Percentiles rank a stretch among this genome's conserved stretches.
phyloP scores from a whole-genome alignment of 2,113 vertebrate species.

The Triplophysa rosa region DNA sequence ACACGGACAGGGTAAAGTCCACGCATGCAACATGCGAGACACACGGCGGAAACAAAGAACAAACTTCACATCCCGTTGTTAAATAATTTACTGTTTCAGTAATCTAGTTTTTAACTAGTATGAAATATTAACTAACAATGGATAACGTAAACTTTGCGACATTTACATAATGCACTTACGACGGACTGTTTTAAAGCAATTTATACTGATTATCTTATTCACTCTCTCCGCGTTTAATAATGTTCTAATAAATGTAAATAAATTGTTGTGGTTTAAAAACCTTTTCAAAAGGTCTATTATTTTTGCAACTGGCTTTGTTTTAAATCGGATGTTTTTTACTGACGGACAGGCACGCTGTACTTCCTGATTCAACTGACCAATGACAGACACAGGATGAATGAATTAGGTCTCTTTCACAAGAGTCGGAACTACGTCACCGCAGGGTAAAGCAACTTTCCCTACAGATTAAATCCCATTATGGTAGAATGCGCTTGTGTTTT shows the following conservation, averaged over 20 bases:
- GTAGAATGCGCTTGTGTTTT: too few relatives aligned
- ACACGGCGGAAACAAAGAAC: neutral
- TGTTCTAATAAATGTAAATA: too few relatives aligned
- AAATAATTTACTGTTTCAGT: neutral
- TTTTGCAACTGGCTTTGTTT: neutral
- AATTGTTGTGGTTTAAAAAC: too few relatives aligned
- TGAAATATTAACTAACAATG: neutral
- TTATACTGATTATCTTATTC: neutral
- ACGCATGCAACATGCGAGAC: neutral
- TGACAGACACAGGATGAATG: neutral
- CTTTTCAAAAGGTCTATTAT: too few relatives aligned
- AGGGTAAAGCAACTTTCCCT: too few relatives aligned
- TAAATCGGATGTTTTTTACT: slow-evolving; percentile 2
- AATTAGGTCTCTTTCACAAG: too few relatives aligned
- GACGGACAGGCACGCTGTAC: neutral
- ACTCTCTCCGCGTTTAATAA: neutral
- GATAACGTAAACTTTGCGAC: neutral
- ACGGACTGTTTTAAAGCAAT: too few relatives aligned
- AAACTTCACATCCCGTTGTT: neutral
- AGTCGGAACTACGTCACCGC: too few relatives aligned
- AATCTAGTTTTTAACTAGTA: neutral
- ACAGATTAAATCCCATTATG: too few relatives aligned
- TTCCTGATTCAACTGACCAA: slow-evolving; percentile 16
- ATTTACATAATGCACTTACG: neutral
- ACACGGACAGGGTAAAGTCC: slow-evolving; percentile 31